Conservation (phyloP, 64 coral and sea anemone species). For the Dendronephthya gigantea region DNA sequence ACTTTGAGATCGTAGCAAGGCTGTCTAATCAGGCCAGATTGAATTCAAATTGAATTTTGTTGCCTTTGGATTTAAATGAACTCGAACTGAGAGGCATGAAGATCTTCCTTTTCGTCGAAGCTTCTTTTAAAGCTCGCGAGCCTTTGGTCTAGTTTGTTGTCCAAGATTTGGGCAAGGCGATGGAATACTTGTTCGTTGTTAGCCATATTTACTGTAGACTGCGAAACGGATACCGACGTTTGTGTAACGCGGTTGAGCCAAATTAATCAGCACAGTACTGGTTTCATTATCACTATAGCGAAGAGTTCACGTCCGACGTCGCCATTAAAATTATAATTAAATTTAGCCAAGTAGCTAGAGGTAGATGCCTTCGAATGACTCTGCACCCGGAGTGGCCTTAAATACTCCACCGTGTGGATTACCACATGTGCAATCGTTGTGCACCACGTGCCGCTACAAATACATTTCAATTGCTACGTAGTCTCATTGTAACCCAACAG, state of each 20-base stretch:
- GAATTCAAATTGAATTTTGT: slow-evolving; percentile 47
- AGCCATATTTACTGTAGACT: not conserved
- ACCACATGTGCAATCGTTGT: not conserved
- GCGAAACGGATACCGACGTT: no score
- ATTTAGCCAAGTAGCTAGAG: not conserved
- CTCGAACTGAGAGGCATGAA: not conserved
- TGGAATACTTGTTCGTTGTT: not conserved
- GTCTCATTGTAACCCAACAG: no score
- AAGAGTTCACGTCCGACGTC: not conserved
- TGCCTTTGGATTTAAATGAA: slow-evolving; percentile 39
- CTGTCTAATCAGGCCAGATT: not conserved
- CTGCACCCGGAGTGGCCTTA: not conserved
- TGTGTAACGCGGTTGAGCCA: no score
- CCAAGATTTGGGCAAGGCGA: not conserved
- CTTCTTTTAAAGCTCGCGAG: slow-evolving; percentile 19
- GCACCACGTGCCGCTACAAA: not conserved
- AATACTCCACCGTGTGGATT: not conserved
- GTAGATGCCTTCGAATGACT: not conserved
- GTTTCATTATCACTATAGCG: not conserved
- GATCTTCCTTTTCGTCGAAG: slow-evolving; percentile 14
- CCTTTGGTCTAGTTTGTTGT: slow-evolving; percentile 2
- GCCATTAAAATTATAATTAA: not conserved
- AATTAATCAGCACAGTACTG: no score
- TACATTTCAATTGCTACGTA: no score
- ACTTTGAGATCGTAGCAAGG: not conserved